Conservation (phyloP, 2,888 invertebrate species). For the Altica lythri region DNA sequence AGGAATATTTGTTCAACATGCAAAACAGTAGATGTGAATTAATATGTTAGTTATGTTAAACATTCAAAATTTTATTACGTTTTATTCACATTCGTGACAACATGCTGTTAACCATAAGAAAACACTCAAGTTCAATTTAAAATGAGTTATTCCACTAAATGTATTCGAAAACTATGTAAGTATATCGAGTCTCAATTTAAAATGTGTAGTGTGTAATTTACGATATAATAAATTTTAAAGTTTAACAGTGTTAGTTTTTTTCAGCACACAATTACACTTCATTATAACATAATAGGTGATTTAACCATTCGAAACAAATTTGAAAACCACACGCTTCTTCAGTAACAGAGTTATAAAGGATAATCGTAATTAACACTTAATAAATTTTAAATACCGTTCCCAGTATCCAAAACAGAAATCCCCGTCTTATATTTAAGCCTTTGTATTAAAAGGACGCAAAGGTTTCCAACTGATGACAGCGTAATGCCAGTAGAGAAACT, state of each 20-base stretch:
- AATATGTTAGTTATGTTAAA: not conserved
- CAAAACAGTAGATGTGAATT: not conserved
- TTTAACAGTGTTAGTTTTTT: constrained; percentile 33
- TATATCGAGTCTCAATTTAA: constrained; percentile 44
- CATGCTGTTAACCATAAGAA: constrained; percentile 12
- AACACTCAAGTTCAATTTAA: constrained; percentile 20
- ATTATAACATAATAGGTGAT: no score
- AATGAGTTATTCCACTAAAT: constrained; percentile 39
- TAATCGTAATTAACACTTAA: no score
- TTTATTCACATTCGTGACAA: constrained; percentile 4
- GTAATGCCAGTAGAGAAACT: no score
- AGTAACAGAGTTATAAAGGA: no score
- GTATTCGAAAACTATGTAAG: constrained; percentile 42
- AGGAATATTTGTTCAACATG: constrained; percentile 1
- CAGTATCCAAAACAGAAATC: no score
- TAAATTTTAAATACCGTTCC: no score
- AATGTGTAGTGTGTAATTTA: constrained; percentile 49
- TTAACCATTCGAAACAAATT: no score
- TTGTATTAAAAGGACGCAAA: no score
- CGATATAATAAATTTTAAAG: constrained; percentile 43
- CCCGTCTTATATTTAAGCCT: no score
- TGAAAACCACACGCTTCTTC: no score
- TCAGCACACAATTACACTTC: not conserved
- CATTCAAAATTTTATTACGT: not conserved
- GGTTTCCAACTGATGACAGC: no score